A percentile compares a stretch with the other conserved stretches of the same genome.
Evolutionary conservation across 2,888 invertebrate species (phyloP).

Genomic region (Euplagia quadripunctaria): DNA sequence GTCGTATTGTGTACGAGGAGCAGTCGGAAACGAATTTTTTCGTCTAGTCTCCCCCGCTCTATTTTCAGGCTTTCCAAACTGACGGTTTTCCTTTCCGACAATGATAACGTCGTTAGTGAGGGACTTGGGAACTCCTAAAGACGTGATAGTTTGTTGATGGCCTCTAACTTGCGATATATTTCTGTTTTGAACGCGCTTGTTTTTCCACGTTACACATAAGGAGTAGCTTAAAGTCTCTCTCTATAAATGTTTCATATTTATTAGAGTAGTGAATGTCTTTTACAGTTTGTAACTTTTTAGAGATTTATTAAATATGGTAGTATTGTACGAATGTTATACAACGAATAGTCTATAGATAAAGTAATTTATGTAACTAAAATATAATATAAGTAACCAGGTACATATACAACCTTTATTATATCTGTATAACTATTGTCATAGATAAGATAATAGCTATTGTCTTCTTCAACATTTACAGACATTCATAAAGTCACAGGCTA

Average conservation of each 20-base stretch:
- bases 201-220: neutral
- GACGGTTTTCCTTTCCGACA: slow-evolving; percentile 70
- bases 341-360: neutral
- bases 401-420: neutral
- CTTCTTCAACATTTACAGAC: neutral
- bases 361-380: neutral
- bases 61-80: slow-evolving; percentile 75
- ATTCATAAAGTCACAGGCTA: neutral
- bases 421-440: neutral
- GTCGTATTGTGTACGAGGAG: slow-evolving; percentile 56
- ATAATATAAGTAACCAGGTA: neutral
- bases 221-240: neutral
- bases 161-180: slow-evolving; percentile 40
- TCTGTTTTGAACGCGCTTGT: slow-evolving; percentile 47
- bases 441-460: too few relatives aligned
- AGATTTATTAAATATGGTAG: neutral
- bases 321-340: neutral
- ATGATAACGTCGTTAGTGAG: slow-evolving; percentile 80
- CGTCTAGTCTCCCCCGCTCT: slow-evolving; percentile 76
- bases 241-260: neutral
- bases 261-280: neutral
- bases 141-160: slow-evolving; percentile 67
- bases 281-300: neutral
- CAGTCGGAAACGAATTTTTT: slow-evolving; percentile 81
- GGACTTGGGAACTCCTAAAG: slow-evolving; percentile 67